Percentiles rank a stretch among this genome's conserved stretches.
These are phyloP conservation scores for Nettapus auritus DNA, from an alignment of 2,113 vertebrate genomes.

Conservation along the genomic window DNA sequence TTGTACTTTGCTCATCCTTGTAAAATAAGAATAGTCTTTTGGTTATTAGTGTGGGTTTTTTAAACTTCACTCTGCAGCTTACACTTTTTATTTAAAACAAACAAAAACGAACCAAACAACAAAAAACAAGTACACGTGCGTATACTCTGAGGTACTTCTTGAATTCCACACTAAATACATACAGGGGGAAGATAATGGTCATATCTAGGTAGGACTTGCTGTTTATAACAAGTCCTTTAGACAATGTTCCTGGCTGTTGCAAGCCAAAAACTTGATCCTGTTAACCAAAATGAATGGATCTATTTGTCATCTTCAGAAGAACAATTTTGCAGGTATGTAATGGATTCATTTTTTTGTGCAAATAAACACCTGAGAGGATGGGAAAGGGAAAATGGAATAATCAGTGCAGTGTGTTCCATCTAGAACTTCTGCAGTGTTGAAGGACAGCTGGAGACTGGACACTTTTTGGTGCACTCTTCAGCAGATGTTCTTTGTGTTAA, in stretches of 20 bases:
- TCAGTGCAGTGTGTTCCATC: not conserved
- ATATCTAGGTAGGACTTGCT: not conserved
- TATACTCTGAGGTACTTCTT: not conserved
- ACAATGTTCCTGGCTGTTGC: not conserved
- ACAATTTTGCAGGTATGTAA: conserved; percentile 65
- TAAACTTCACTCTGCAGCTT: not conserved
- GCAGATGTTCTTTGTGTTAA: not conserved
- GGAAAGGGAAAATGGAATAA: not conserved
- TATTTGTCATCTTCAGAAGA: conserved; percentile 43
- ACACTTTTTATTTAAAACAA: not conserved
- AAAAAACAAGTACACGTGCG: not conserved
- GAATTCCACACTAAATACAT: not conserved
- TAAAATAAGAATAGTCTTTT: not conserved
- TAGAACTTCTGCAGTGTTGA: not conserved
- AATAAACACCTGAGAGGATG: not conserved
- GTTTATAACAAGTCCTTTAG: not conserved
- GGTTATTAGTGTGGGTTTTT: not conserved
- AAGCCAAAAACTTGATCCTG: not conserved
- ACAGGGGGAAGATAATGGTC: not conserved
- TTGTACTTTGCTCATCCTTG: not conserved
- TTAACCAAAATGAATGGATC: conserved; percentile 38
- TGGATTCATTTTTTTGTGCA: not conserved
- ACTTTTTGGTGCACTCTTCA: not conserved
- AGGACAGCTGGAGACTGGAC: not conserved
- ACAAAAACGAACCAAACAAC: too few species aligned